Base-by-base conservation (phyloP, 2,888 invertebrate genomes). In the Lasioglossum lativentre region DNA sequence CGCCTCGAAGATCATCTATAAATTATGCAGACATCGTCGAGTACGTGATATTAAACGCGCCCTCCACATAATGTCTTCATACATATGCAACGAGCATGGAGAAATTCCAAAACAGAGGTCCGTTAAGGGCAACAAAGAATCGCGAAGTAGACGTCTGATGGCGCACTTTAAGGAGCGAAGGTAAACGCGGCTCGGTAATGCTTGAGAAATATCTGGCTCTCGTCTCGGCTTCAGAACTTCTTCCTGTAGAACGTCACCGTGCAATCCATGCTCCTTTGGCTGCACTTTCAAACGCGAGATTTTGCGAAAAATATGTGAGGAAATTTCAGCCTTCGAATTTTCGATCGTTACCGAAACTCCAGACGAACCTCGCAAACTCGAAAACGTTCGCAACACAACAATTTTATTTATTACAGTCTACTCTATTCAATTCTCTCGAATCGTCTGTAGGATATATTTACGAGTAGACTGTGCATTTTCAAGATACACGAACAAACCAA, bases 61-160 rank as follows among this genome's bases (percentile, higher is more conserved):
- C 74, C 47, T 34, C 52, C 59, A 45, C 78, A 70, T 87, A 86
- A 87, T 73, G 80, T 52, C 71, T 71, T 86, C 79, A 87, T 87
- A 75, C 80, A 86, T 87, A 81, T 87, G 86, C 87, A 84, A 80
- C 80, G 80, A 76, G 68, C 19, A 63, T 70, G 83, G 47, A 80
- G 84, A 80, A 78, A 83, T 80, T 80, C 66, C 75, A 63, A 80
- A 80, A 78, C 86, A 83, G 82, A 73, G 63, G 72, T 52, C 70
- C 80, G 56, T 85, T 63, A 70, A 75, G 75, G 75, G 73, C 52
- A 78, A 80, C 75, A 78, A 74, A 82, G 59, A 68, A 73, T 80
- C 79, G 82, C 71, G 77, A 78, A 59, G 77, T 59, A 80, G 77
- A 78, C 71, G 75, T 78, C 70, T 45, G 85, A 75, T 63, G 70